These are phyloP conservation scores for Amphiprion ocellaris DNA, from an alignment of 2,113 vertebrate genomes.

Conservation along the genomic window DNA sequence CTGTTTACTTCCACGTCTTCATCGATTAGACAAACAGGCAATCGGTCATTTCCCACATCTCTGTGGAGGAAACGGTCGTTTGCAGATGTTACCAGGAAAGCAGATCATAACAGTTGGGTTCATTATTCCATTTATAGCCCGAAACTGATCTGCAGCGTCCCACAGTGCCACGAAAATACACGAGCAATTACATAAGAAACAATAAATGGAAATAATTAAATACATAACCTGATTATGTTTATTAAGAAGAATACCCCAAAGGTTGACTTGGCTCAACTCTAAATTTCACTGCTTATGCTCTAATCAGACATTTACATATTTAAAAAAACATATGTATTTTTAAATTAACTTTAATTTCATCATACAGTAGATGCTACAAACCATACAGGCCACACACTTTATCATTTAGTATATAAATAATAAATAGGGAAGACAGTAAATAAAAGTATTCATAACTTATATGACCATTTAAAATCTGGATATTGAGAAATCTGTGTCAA, in stretches of 20 bases:
- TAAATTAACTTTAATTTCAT: no score
- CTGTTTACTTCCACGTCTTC: conserved; percentile 27
- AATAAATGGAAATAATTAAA: conserved; percentile 22
- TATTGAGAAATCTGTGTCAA: no score
- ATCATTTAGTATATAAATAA: no score
- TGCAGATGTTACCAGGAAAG: conserved; percentile 38
- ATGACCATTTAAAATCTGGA: no score
- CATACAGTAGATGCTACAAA: no score
- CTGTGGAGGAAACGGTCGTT: conserved; percentile 42
- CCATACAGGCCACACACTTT: no score
- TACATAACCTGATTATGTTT: background rate
- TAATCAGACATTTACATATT: no score
- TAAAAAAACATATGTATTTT: no score
- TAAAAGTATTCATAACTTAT: no score
- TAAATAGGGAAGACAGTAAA: no score
- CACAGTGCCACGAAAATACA: conserved; percentile 7
- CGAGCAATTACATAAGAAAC: background rate
- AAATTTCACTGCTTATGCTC: no score
- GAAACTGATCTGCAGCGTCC: conserved; percentile 24
- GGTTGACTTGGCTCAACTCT: no score
- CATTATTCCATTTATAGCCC: conserved; percentile 42
- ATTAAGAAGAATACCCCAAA: background rate
- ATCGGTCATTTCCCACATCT: conserved; percentile 48
- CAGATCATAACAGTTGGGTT: conserved; percentile 10
- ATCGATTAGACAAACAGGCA: conserved; percentile 43